phyloP scores from a whole-genome alignment of 2,888 invertebrate genomes.

The Trachelus iudaicus region DNA sequence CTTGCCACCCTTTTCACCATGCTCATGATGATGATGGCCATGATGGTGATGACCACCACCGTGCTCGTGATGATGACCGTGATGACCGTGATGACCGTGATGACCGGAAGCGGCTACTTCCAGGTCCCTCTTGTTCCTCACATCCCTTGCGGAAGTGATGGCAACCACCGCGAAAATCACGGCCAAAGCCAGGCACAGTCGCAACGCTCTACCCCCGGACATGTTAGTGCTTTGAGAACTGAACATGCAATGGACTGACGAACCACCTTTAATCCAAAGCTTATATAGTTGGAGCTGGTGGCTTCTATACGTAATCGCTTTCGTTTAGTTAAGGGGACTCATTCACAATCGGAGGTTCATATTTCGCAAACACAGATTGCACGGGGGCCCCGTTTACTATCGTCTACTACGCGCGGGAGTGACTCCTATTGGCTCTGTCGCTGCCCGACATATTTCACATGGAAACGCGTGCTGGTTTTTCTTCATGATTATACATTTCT shows the following conservation, averaged over 20 bases:
- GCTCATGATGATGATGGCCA: slow-evolving; percentile 68
- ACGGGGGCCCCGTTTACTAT: neutral
- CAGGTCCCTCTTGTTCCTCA: slow-evolving; percentile 38
- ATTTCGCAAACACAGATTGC: slow-evolving; percentile 50
- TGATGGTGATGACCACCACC: slow-evolving; percentile 65
- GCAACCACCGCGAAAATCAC: slow-evolving; percentile 43
- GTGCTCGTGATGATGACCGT: slow-evolving; percentile 47
- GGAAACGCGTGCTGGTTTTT: neutral
- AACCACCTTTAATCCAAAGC: slow-evolving; percentile 42
- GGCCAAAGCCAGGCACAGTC: slow-evolving; percentile 44
- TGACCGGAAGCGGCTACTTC: slow-evolving; percentile 47
- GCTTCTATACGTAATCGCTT: slow-evolving; percentile 57
- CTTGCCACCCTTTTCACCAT: slow-evolving; percentile 69
- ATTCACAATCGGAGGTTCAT: slow-evolving; percentile 36
- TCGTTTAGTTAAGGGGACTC: slow-evolving; percentile 46
- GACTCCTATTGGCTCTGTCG: neutral
- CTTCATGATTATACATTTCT: neutral
- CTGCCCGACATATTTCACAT: neutral
- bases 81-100: slow-evolving; percentile 34
- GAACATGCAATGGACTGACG: slow-evolving; percentile 53
- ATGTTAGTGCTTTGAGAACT: slow-evolving; percentile 38
- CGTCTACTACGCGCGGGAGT: neutral
- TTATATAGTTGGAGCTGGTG: slow-evolving; percentile 54
- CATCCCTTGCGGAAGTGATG: slow-evolving; percentile 41
- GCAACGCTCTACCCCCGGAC: slow-evolving; percentile 37